Percentiles rank a stretch among this genome's conserved stretches.
Evolutionary conservation across 2,888 invertebrate genomes (phyloP).

Genomic region (Aporophyla lueneburgensis): DNA sequence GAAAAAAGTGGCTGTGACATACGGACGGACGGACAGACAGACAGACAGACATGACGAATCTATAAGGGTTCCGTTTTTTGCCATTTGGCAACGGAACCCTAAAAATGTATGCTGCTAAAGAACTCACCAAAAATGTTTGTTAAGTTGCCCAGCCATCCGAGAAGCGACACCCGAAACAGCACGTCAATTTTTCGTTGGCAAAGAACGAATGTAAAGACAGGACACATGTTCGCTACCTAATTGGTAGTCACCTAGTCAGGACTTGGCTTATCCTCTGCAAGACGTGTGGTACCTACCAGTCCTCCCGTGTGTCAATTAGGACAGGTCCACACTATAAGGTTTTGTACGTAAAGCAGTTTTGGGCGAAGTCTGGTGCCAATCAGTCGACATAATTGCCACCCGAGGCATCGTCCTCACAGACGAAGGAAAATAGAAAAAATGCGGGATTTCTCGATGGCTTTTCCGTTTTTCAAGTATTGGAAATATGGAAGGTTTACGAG

Average conservation of each 20-base stretch:
- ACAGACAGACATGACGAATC: too few relatives aligned
- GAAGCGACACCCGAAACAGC: slow-evolving; percentile 16
- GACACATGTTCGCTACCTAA: slow-evolving; percentile 44
- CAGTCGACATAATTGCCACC: slow-evolving; percentile 57
- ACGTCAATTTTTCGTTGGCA: slow-evolving; percentile 36
- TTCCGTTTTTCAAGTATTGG: slow-evolving; percentile 59
- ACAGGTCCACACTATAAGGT: slow-evolving; percentile 26
- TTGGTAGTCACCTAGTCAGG: slow-evolving; percentile 55
- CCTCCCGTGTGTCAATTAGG: slow-evolving; percentile 52
- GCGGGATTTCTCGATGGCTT: slow-evolving; percentile 45
- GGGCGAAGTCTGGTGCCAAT: slow-evolving; percentile 53
- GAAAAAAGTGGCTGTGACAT: too few relatives aligned
- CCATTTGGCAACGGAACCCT: too few relatives aligned
- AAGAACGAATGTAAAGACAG: slow-evolving; percentile 22
- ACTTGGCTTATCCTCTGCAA: slow-evolving; percentile 45
- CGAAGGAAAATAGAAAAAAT: slow-evolving; percentile 50
- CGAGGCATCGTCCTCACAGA: slow-evolving; percentile 35
- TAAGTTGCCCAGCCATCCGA: background rate
- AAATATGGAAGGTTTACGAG: slow-evolving; percentile 55
- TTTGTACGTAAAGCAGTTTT: slow-evolving; percentile 33
- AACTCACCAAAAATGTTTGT: background rate
- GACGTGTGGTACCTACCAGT: slow-evolving; percentile 34
- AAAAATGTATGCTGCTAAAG: background rate
- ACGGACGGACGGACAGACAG: too few relatives aligned
- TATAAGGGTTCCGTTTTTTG: too few relatives aligned